A percentile compares a stretch with the other conserved stretches of the same genome.
Conservation (phyloP, 2,797 vertebrate species). For the Rallus crepitans region DNA sequence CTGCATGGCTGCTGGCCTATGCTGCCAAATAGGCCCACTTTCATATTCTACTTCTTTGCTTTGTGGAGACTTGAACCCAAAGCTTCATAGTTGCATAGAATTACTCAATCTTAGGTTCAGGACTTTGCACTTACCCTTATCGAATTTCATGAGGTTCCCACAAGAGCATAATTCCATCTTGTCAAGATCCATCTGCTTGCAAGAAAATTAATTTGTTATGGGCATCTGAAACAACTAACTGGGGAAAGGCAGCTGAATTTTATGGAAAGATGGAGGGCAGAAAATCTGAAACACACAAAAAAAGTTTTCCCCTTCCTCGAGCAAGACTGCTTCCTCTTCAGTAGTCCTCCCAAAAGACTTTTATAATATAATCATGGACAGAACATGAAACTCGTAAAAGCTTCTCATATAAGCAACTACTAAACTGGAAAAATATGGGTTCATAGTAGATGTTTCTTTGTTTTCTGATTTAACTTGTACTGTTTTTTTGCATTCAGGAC, state of each 20-base stretch:
- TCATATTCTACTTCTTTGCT: not conserved
- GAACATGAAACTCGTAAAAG: not conserved
- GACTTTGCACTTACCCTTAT: not conserved
- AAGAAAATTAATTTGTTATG: not conserved
- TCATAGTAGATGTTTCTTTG: not conserved
- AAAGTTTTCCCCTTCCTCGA: not conserved
- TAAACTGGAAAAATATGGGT: not conserved
- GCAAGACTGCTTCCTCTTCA: not conserved
- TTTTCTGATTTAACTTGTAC: not conserved
- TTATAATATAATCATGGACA: not conserved
- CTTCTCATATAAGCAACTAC: not conserved
- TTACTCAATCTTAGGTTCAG: not conserved
- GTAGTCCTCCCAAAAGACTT: not conserved
- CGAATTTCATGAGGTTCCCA: not conserved
- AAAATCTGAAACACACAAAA: not conserved
- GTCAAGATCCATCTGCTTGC: not conserved
- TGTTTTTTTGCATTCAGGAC: not conserved
- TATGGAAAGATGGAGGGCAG: not conserved
- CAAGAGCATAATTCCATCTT: not conserved
- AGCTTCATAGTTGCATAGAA: not conserved
- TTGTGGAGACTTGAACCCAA: not conserved
- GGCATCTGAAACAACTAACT: not conserved
- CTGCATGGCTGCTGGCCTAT: too few species aligned
- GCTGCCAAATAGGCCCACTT: not conserved
- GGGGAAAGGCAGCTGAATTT: not conserved